A percentile compares a stretch with the other conserved stretches of the same genome.
These are phyloP conservation scores for Galagoides demidoff DNA, from an alignment of 2,797 vertebrate genomes.

Conservation along the genomic window DNA sequence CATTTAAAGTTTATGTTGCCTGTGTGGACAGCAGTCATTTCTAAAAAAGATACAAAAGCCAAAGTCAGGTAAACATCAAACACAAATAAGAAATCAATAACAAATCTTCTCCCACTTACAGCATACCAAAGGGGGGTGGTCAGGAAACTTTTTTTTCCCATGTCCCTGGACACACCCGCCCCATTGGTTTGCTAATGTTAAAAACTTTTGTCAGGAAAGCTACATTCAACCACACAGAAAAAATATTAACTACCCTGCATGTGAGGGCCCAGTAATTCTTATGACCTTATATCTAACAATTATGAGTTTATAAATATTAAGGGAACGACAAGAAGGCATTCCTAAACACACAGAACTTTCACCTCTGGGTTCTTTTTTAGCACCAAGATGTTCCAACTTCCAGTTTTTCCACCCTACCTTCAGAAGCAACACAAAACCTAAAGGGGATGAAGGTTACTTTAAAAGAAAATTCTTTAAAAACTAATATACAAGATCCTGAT, in stretches of 20 bases:
- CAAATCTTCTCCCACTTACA: not conserved
- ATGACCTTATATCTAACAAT: not conserved
- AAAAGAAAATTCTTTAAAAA: slow-evolving; percentile 12
- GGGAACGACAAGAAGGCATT: not conserved
- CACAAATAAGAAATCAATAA: slow-evolving; percentile 39
- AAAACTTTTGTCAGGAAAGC: slow-evolving; percentile 34
- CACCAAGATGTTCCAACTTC: not conserved
- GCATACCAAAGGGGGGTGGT: no score
- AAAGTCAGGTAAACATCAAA: slow-evolving; percentile 58
- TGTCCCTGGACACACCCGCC: no score
- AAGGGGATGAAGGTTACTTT: not conserved
- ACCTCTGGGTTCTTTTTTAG: slow-evolving; percentile 3
- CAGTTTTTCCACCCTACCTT: not conserved
- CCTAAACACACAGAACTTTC: not conserved
- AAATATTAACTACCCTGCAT: not conserved
- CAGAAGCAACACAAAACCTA: slow-evolving; percentile 27
- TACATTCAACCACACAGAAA: not conserved
- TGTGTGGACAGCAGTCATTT: slow-evolving; percentile 95
- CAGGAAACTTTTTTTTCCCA: no score
- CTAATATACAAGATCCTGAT: slow-evolving; percentile 23
- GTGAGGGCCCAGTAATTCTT: not conserved
- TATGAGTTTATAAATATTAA: slow-evolving; percentile 13
- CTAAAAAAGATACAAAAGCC: slow-evolving; percentile 75
- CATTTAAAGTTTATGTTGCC: slow-evolving; percentile 99
- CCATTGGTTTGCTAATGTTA: no score